Evolutionary conservation across 2,888 invertebrate genomes (phyloP), one percentile per base, ranked within the genome.

Genomic region (Noctua janthe): DNA sequence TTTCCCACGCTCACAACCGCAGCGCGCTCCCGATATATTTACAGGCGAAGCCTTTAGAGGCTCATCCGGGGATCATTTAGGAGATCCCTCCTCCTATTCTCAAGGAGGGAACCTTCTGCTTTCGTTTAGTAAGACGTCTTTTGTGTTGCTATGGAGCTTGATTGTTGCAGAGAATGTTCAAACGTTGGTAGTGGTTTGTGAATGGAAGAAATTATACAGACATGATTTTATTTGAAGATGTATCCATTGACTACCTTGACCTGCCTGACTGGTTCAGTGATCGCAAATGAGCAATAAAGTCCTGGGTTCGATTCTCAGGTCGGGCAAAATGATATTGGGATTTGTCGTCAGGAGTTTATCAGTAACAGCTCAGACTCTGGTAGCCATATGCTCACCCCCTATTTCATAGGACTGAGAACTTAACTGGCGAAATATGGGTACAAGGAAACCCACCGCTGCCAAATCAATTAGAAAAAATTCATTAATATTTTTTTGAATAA

Each of bases 11-110:
- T 49, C 71, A 10, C 69, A 77, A 88, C 82, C 86, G 76, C 86
- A 78, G 64, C 67, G 70, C 66, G 75, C 73, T 85, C 77, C 54
- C 78, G 67, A 80, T 88, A 82, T 81, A 82, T 80, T 74, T 81
- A 81, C 80, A 75, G 54, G 35, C 56, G 23, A 71, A 70, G 71
- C 76, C 84, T 82, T 78, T 29, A 64, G 29, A 79, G 72, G 73
- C 82, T 89, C 81, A 83, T 83, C 78, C 80, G 76, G 78, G 83
- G 83, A 86, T 89, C 82, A 87, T 88, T 87, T 85, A 78, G 83
- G 82, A 73, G 71, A 78, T 71, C 75, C 71, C 59, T 66, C 39
- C 51, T 71, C 43, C 73, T 70, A 70, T 76, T 79, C 79, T 69
- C 77, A 59, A 10, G 54, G 71, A 49, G 35, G 17, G 29, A 84